A percentile compares a stretch with the other conserved stretches of the same genome.
Conservation (phyloP, 1,140 invertebrate genomes). For the Ericerus pela region DNA sequence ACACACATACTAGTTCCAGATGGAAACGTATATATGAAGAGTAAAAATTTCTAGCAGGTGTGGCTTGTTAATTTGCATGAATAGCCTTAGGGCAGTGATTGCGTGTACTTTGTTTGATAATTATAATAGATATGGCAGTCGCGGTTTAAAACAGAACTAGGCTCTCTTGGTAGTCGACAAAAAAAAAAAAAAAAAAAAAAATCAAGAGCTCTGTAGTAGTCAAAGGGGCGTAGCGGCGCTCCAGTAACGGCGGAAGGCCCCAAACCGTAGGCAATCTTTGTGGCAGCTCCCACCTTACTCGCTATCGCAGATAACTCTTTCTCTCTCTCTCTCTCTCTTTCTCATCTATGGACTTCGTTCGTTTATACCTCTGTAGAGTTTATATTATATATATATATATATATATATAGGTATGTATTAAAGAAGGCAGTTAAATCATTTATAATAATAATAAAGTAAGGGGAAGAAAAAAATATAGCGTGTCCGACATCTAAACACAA, state of each 20-base stretch:
- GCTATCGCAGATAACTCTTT: conserved; percentile 8
- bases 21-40: neutral
- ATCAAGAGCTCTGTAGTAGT: neutral
- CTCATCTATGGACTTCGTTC: no score
- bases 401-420: neutral
- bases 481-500: conserved; percentile 5
- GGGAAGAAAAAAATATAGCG: conserved; percentile 7
- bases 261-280: conserved; percentile 7
- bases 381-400: no score
- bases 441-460: conserved; percentile 6
- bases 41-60: conserved; percentile 11
- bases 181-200: no score
- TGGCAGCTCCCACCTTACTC: conserved; percentile 11
- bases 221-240: conserved; percentile 9
- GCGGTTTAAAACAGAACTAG: neutral
- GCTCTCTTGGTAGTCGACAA: conserved; percentile 5
- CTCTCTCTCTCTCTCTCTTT: no score
- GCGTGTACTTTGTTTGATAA: conserved; percentile 12
- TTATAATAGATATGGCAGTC: conserved; percentile 11
- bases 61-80: conserved; percentile 11
- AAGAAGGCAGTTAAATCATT: conserved; percentile 10
- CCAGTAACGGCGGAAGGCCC: conserved; percentile 6
- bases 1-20: no score
- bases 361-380: no score
- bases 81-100: conserved; percentile 2